These are phyloP conservation scores for Drosophila percnosoma DNA, from an alignment of 2,888 invertebrate species.

Conservation along the genomic window DNA sequence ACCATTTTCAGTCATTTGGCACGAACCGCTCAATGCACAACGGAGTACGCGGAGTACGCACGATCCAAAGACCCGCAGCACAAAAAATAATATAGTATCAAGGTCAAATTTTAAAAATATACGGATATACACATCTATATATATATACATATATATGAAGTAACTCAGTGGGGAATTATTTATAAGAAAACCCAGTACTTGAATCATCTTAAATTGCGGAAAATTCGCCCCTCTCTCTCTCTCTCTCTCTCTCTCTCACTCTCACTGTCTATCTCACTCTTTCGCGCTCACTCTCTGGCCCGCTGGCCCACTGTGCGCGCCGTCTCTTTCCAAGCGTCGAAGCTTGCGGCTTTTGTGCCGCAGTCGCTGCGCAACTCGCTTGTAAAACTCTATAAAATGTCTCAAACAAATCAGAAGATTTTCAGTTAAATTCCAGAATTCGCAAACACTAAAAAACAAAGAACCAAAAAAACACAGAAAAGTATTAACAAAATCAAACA, in stretches of 20 bases:
- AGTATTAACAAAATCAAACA: not conserved
- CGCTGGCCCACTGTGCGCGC: conserved; percentile 19
- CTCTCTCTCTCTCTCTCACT: not conserved
- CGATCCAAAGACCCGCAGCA: conserved; percentile 34
- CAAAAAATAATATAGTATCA: conserved; percentile 20
- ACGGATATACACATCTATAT: not conserved
- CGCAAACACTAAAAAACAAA: conserved; percentile 53
- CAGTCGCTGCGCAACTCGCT: conserved; percentile 53
- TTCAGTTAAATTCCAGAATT: conserved; percentile 83
- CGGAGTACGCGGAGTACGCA: conserved; percentile 30
- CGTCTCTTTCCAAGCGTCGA: conserved; percentile 45
- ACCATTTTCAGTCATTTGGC: conserved; percentile 49
- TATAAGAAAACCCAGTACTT: conserved; percentile 30
- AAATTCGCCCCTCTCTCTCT: conserved; percentile 25
- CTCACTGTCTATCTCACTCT: conserved; percentile 18
- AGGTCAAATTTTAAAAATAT: conserved; percentile 30
- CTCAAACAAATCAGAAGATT: conserved; percentile 80
- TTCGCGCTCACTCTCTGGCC: conserved; percentile 9
- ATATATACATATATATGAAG: not conserved
- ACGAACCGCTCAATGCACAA: conserved; percentile 45
- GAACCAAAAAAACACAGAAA: not conserved
- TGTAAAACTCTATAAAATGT: conserved; percentile 79
- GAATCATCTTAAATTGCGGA: conserved; percentile 42
- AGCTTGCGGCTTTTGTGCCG: conserved; percentile 41
- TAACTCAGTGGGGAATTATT: conserved; percentile 16